Evolutionary conservation across 2,888 invertebrate genomes (phyloP).

Genomic region (Aphidoletes aphidimyza): DNA sequence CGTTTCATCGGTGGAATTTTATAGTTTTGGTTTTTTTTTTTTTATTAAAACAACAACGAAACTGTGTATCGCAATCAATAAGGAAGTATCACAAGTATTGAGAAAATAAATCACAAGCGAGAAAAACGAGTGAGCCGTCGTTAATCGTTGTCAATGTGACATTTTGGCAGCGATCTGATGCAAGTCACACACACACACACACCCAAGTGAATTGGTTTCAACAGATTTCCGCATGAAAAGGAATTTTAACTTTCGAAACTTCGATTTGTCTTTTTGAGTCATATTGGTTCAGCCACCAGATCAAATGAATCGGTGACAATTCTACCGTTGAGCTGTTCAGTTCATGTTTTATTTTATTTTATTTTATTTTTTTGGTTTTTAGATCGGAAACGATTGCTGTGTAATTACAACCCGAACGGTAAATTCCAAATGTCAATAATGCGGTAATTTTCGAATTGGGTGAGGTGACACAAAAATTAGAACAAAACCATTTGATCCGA

Average conservation of each 20-base stretch:
- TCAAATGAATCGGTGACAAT: background rate
- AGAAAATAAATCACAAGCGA: slow-evolving; percentile 15
- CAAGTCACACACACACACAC: background rate
- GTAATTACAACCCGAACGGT: slow-evolving; percentile 10
- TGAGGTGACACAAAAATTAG: background rate
- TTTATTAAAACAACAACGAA: background rate
- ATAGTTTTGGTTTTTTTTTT: background rate
- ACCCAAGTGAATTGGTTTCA: background rate
- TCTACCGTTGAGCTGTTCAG: background rate
- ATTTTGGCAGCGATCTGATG: slow-evolving; percentile 25
- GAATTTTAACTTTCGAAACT: slow-evolving; percentile 29
- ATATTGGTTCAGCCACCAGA: background rate
- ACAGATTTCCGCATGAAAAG: slow-evolving; percentile 37
- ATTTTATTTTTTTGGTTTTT: background rate
- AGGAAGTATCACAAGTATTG: slow-evolving; percentile 16
- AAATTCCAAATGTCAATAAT: slow-evolving; percentile 18
- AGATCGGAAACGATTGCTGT: slow-evolving; percentile 21
- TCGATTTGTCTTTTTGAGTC: background rate
- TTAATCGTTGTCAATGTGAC: slow-evolving; percentile 27
- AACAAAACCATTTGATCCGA: slow-evolving; percentile 34
- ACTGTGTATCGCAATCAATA: too few species aligned
- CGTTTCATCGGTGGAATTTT: background rate
- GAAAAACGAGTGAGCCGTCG: background rate
- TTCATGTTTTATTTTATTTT: too few species aligned
- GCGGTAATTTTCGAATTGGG: background rate